Evolutionary conservation across 1,140 invertebrate genomes (phyloP).

Genomic region (Amphibalanus amphitrite): DNA sequence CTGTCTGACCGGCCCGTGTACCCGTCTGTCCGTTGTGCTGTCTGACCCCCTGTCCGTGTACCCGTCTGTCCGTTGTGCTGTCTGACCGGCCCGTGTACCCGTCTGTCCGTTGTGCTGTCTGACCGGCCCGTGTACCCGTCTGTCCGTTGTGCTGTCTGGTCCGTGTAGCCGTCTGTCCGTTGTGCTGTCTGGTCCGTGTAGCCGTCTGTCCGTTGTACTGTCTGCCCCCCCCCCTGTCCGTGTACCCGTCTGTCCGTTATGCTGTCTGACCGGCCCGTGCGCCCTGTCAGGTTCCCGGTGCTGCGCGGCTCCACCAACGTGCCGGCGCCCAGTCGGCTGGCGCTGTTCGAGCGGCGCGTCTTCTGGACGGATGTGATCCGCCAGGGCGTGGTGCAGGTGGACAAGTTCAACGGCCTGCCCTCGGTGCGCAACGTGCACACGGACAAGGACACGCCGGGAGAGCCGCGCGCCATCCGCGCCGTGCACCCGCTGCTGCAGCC

Average conservation of each 20-base stretch:
- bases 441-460: constrained; percentile 39
- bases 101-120: background rate
- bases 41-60: no score
- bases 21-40: no score
- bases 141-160: background rate
- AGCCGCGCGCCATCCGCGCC: constrained; percentile 66
- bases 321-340: constrained; percentile 63
- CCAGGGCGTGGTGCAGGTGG: constrained; percentile 77
- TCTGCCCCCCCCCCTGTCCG: constrained; percentile 83
- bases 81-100: no score
- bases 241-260: no score
- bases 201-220: constrained; percentile 79
- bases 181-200: constrained; percentile 67
- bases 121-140: background rate
- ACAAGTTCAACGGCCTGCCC: constrained; percentile 59
- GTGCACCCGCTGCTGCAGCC: constrained; percentile 61
- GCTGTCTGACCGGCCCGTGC: no score
- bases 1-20: no score
- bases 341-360: constrained; percentile 75
- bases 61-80: no score
- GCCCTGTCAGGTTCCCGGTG: constrained; percentile 15
- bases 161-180: no score
- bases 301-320: constrained; percentile 48
- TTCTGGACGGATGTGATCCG: constrained; percentile 94
- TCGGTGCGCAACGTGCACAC: constrained; percentile 63